A percentile compares a stretch with the other conserved stretches of the same genome.
These are phyloP conservation scores for Agrypnia vestita DNA, from an alignment of 1,140 invertebrate genomes.

Conservation along the genomic window DNA sequence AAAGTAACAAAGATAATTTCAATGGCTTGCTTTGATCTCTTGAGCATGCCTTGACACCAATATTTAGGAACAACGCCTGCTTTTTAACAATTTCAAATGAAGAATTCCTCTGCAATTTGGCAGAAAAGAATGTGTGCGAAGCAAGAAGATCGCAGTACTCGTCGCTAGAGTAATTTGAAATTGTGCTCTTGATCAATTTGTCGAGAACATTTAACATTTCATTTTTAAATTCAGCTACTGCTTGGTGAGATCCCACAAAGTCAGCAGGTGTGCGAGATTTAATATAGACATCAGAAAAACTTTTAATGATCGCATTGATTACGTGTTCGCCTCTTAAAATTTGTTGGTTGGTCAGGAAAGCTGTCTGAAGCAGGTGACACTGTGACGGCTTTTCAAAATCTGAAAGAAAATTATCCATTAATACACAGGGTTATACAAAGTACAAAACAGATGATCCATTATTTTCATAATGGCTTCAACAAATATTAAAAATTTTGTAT, in stretches of 20 bases:
- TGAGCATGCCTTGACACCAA: conserved; percentile 9
- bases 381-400: conserved; percentile 73
- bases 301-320: conserved; percentile 72
- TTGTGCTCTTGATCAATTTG: conserved; percentile 61
- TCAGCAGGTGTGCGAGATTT: conserved; percentile 74
- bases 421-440: no score
- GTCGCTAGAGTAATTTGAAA: conserved; percentile 48
- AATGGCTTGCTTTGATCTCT: conserved; percentile 1
- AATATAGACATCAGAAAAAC: conserved; percentile 81
- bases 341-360: conserved; percentile 78
- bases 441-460: background rate
- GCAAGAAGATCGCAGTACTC: conserved; percentile 3
- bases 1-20: conserved; percentile 56
- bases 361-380: conserved; percentile 78
- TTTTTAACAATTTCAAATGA: conserved; percentile 64
- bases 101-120: conserved; percentile 62
- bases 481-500: background rate
- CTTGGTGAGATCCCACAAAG: conserved; percentile 67
- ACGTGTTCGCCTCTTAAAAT: conserved; percentile 74
- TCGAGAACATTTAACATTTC: conserved; percentile 65
- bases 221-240: conserved; percentile 70
- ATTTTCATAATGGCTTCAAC: background rate
- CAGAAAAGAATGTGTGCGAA: conserved; percentile 54
- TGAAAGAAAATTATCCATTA: conserved; percentile 63
- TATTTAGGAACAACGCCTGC: conserved; percentile 61